Evolutionary conservation across 2,113 vertebrate genomes (phyloP).

Genomic region (Strix uralensis): DNA sequence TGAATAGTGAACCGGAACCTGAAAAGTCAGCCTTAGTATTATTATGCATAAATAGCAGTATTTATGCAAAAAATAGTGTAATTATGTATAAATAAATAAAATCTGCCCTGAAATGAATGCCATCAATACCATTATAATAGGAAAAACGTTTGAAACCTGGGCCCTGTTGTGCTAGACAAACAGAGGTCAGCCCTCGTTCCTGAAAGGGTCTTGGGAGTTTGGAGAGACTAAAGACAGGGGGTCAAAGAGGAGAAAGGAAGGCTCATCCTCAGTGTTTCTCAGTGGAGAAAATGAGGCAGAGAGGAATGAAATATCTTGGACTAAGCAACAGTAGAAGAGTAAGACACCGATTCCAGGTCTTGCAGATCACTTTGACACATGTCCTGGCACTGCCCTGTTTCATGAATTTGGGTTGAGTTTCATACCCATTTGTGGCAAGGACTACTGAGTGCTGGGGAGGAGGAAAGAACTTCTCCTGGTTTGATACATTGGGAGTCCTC

Average conservation of each 20-base stretch:
- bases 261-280: background rate
- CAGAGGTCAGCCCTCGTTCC: background rate
- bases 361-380: background rate
- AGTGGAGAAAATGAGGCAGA: background rate
- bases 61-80: background rate
- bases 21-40: background rate
- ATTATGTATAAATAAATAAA: constrained; percentile 17
- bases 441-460: background rate
- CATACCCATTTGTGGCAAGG: background rate
- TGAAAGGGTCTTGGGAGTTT: background rate
- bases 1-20: background rate
- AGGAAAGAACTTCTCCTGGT: background rate
- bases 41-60: background rate
- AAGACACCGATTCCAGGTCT: background rate
- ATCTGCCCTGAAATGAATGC: background rate
- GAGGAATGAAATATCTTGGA: background rate
- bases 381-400: background rate
- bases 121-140: background rate
- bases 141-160: background rate
- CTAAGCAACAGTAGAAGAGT: background rate
- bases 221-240: background rate
- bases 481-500: background rate
- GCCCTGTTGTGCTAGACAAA: background rate
- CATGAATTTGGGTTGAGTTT: background rate
- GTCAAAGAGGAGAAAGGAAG: background rate